Conservation (phyloP, 1,140 invertebrate species). For the Leptinotarsa undecemlineata region DNA sequence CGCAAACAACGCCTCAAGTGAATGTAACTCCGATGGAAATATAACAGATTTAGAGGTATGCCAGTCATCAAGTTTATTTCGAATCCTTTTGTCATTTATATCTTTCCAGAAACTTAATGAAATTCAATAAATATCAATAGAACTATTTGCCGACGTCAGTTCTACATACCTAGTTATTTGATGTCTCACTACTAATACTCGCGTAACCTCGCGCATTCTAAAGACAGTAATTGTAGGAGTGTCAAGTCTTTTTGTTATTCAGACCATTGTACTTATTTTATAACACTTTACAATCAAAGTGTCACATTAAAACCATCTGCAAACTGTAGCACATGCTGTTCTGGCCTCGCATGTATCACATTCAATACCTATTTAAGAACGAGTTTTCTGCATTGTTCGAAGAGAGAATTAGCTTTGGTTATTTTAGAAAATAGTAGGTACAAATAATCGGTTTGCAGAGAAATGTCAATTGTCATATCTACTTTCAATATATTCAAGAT, state of each 20-base stretch:
- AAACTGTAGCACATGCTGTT: conserved; percentile 2
- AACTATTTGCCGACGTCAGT: conserved; percentile 1
- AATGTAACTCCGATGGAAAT: too few relatives aligned
- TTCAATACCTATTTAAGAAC: not conserved
- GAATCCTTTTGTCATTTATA: too few relatives aligned
- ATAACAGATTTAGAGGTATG: too few relatives aligned
- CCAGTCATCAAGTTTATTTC: too few relatives aligned
- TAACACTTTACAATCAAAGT: not conserved
- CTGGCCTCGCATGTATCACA: not conserved
- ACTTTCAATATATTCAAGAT: too few relatives aligned
- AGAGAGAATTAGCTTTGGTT: too few relatives aligned
- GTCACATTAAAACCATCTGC: conserved; percentile 1
- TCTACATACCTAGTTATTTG: conserved; percentile 19
- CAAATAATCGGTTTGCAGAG: too few relatives aligned
- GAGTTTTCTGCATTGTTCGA: not conserved
- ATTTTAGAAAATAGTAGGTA: too few relatives aligned
- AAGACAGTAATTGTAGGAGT: conserved; percentile 14
- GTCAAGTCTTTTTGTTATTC: conserved; percentile 19
- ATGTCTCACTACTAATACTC: conserved; percentile 8
- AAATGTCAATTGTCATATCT: too few relatives aligned
- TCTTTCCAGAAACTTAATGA: too few relatives aligned
- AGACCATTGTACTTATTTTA: conserved; percentile 16
- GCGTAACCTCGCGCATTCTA: conserved; percentile 17
- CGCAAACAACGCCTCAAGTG: too few relatives aligned
- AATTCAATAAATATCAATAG: not conserved